Evolutionary conservation across 2,888 invertebrate genomes (phyloP), one percentile per base, ranked within the genome.

Genomic region (Nysson spinosus): DNA sequence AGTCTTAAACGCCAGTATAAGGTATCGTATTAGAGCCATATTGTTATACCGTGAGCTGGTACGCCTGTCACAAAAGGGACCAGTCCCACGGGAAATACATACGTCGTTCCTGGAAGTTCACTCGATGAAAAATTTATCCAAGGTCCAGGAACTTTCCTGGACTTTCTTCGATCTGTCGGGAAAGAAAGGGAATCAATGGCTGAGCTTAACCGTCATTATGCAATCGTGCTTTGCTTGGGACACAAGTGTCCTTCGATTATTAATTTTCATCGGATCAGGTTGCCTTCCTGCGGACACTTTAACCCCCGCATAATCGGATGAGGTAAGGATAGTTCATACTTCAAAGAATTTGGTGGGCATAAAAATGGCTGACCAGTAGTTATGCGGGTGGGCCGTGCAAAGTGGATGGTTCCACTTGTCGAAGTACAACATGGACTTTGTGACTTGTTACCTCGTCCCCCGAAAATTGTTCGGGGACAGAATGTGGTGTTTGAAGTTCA

Each of bases 61-160:
- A 67, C 66, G 68, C 73, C 58, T 52, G 43, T 49, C 49, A 71
- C 78, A 72, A 76, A 79, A 75, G 78, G 70, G 47, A 52, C 34
- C 22, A n/a, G 26, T 68, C 84, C 77, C 82, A 34, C 65, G 84
- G 81, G 83, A 85, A 83, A 84, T 83, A 77, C 72, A 65, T 58
- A 61, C 66, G 57, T 67, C 57, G 42, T 52, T 66, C 52, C 47
- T 62, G 22, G 43, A 50, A 37, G 44, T 55, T 43, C 16, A 28
- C 12, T 39, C 66, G 37, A 74, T 63, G 70, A 75, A 75, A 75
- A 75, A 72, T 72, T 69, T 65, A 67, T 72, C 72, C 34, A 32
- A 26, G 51, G 12, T 46, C 37, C 28, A 9, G 32, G 54, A 60
- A 51, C 46, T 65, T 51, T 46, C 37, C 28, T 17, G 46, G 44